These are phyloP conservation scores for Gnatocerus cornutus DNA, from an alignment of 2,888 invertebrate species.

Conservation along the genomic window DNA sequence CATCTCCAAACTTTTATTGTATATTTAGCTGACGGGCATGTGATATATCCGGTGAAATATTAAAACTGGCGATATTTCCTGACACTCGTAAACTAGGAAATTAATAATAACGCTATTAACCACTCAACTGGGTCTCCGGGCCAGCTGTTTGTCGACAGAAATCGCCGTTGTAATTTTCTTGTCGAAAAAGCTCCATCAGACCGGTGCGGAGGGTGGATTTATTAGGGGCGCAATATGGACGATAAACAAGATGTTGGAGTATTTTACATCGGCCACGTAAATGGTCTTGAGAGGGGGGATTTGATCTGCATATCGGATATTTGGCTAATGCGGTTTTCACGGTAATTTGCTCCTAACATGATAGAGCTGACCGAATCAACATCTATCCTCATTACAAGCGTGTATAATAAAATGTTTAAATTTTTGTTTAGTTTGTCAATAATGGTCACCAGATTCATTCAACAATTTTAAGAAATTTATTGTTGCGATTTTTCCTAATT, in stretches of 20 bases:
- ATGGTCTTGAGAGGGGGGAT: too few species aligned
- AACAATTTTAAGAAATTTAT: too few species aligned
- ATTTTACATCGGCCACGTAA: conserved; percentile 12
- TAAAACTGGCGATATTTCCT: conserved; percentile 47
- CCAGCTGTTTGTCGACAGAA: conserved; percentile 29
- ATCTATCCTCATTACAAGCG: too few species aligned
- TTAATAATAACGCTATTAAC: conserved; percentile 50
- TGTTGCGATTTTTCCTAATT: too few species aligned
- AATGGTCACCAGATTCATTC: too few species aligned
- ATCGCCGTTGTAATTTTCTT: conserved; percentile 32
- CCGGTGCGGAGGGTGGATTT: not conserved
- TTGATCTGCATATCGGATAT: too few species aligned
- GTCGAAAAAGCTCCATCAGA: conserved; percentile 28
- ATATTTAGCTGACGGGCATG: conserved; percentile 28
- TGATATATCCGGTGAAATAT: conserved; percentile 43
- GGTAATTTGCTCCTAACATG: too few species aligned
- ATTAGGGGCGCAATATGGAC: conserved; percentile 31
- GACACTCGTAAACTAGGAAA: conserved; percentile 49
- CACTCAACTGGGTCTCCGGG: conserved; percentile 41
- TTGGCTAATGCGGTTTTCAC: too few species aligned
- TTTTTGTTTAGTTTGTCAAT: too few species aligned
- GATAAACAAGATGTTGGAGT: conserved; percentile 10
- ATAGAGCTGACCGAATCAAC: too few species aligned
- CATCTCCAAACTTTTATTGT: conserved; percentile 20
- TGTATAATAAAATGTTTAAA: too few species aligned